Base-by-base conservation (phyloP, 2,113 vertebrate species). In the Delphinus delphis region DNA sequence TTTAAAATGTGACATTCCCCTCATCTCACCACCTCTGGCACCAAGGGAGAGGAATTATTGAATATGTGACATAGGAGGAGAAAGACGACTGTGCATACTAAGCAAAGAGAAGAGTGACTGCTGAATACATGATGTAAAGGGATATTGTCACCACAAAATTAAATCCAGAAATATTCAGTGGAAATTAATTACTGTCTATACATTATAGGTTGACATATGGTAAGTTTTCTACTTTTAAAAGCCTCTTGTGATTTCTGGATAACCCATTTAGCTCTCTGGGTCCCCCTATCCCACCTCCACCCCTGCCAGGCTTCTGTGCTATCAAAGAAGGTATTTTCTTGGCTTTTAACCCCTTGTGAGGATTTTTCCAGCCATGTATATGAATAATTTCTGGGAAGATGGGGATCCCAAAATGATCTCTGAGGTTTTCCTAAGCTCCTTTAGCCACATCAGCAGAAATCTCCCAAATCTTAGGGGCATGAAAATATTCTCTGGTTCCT, bases 161-260 rank as follows among this genome's bases (percentile, higher is more conserved):
- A 98, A 98, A 97, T 94, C 93, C 88, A 97, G 93, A 98, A 97
- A 97, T 96, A 97, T 97, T 90, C 95, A 94, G 97, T 94, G 80
- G 97, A 94, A 98, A 98, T 96, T 96, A 97, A 97, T 96, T 89
- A 89, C 98, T 97, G 97, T 88, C 97, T 97, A 55, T 96, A 53
- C 94, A 85, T 95, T 98, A 76, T 21, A 62, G 87, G 90, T 93
- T 98, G 97, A 97, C 95, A 97, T 94, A 81, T 96, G 81, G 41
- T 96, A 93, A 17, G 36, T 87, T 98, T 70, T 84, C 81, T 96
- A 91, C 67, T 76, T 94, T 93, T 85, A 93, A 97, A 96, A 93
- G 60, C 12, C 8, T 94, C 93, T 88, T 86, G 33, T 17, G 33
- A 41, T 97, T 98, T 93, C 97, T 88, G 38, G 81, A n/a, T 90